Percentiles rank a stretch among this genome's conserved stretches.
Evolutionary conservation across 2,888 invertebrate genomes (phyloP).

Genomic region (Eustalomyia histrio): DNA sequence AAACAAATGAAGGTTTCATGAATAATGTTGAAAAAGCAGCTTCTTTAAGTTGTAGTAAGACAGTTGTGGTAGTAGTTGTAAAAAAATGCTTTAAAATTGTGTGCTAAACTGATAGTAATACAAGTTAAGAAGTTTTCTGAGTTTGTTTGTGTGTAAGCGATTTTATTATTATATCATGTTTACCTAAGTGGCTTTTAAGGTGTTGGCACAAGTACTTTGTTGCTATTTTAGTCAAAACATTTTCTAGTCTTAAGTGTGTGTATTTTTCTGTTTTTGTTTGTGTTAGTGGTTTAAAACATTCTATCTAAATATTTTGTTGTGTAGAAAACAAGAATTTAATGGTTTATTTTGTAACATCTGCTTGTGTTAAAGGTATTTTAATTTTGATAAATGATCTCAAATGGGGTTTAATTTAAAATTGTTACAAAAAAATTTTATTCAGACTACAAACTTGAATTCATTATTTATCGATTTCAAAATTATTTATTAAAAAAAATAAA

Average conservation of each 20-base stretch:
- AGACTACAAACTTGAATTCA: not conserved
- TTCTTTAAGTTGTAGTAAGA: not conserved
- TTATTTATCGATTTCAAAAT: too few species aligned
- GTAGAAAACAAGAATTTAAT: conserved; percentile 43
- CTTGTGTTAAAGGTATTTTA: conserved; percentile 38
- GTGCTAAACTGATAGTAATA: not conserved
- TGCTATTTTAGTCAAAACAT: conserved; percentile 13
- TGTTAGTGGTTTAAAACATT: conserved; percentile 24
- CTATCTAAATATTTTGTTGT: conserved; percentile 2
- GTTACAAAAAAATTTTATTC: not conserved
- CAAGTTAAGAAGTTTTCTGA: conserved; percentile 13
- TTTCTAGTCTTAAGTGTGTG: conserved; percentile 10
- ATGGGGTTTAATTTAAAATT: conserved; percentile 12
- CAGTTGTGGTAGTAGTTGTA: not conserved
- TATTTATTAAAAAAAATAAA: too few species aligned
- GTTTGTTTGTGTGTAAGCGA: not conserved
- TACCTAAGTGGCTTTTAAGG: conserved; percentile 34
- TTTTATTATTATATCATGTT: conserved; percentile 29
- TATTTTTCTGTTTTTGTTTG: not conserved
- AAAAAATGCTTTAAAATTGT: not conserved
- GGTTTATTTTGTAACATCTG: conserved; percentile 48
- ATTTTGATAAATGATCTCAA: conserved; percentile 55
- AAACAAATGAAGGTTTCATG: not conserved
- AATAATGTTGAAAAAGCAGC: not conserved
- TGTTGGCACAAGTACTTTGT: conserved; percentile 9